These are phyloP conservation scores for Ferdinandea cuprea DNA, from an alignment of 2,888 invertebrate genomes.

Conservation along the genomic window DNA sequence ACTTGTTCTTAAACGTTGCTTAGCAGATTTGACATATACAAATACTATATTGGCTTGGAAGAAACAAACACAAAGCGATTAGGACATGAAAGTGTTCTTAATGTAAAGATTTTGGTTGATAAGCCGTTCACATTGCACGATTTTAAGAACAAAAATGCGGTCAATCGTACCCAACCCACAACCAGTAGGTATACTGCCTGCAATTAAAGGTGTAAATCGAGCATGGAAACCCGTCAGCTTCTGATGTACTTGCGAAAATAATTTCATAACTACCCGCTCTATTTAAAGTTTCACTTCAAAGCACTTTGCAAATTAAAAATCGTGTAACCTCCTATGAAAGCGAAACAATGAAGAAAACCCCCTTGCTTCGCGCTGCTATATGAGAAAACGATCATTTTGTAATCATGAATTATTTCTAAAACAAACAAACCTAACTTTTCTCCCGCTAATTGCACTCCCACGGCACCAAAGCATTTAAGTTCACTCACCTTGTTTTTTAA, in stretches of 20 bases:
- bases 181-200: too few species aligned
- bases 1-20: too few species aligned
- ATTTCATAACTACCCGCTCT: not conserved
- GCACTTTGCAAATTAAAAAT: not conserved
- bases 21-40: too few species aligned
- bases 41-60: too few species aligned
- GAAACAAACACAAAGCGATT: too few species aligned
- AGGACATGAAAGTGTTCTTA: too few species aligned
- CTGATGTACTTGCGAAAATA: not conserved
- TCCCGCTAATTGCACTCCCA: constrained; percentile 44
- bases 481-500: constrained; percentile 36
- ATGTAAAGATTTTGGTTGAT: too few species aligned
- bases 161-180: too few species aligned
- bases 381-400: constrained; percentile 11
- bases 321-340: constrained; percentile 1
- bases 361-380: not conserved
- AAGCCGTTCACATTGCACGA: too few species aligned
- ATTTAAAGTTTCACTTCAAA: not conserved
- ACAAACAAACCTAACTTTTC: constrained; percentile 1
- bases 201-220: too few species aligned
- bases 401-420: constrained; percentile 5
- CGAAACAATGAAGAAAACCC: constrained; percentile 3
- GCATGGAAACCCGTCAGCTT: too few species aligned
- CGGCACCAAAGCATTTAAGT: constrained; percentile 30
- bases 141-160: too few species aligned